phyloP scores from a whole-genome alignment of 2,888 invertebrate genomes.

The Dastarcus helophoroides region DNA sequence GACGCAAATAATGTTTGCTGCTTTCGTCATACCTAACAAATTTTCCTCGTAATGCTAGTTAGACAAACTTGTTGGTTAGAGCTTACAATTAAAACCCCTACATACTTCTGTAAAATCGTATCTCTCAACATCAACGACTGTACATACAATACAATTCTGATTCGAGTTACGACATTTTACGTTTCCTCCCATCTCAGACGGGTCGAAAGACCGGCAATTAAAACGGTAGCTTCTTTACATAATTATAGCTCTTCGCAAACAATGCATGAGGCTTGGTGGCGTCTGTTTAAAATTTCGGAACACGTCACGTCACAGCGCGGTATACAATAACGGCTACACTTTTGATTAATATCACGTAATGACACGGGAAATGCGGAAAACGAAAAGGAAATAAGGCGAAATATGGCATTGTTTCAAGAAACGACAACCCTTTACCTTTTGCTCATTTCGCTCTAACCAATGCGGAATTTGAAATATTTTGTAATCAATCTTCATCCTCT shows the following conservation, averaged over 20 bases:
- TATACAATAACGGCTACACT: conserved; percentile 14
- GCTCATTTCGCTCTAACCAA: too few relatives aligned
- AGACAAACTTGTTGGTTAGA: too few relatives aligned
- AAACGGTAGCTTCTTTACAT: conserved; percentile 29
- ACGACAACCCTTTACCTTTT: conserved; percentile 16
- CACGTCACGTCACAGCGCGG: conserved; percentile 14
- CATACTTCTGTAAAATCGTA: too few relatives aligned
- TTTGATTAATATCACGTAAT: conserved; percentile 25
- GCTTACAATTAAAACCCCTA: too few relatives aligned
- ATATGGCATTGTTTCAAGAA: conserved; percentile 15
- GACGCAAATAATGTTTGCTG: too few relatives aligned
- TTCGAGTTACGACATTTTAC: conserved; percentile 10
- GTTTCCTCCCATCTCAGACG: too few relatives aligned
- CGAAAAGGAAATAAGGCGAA: conserved; percentile 15
- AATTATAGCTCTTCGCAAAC: conserved; percentile 23
- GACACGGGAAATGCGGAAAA: conserved; percentile 20
- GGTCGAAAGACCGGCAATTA: conserved; percentile 24
- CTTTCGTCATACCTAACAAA: too few relatives aligned
- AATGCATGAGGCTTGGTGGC: conserved; percentile 18
- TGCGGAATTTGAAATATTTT: too few relatives aligned
- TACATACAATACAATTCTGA: too few relatives aligned
- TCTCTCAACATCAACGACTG: too few relatives aligned
- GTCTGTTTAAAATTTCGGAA: conserved; percentile 19
- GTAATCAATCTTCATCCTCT: too few relatives aligned
- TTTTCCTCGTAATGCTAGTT: too few relatives aligned